A percentile compares a stretch with the other conserved stretches of the same genome.
phyloP scores from a whole-genome alignment of 2,113 vertebrate species.

The Nerophis lumbriciformis region DNA sequence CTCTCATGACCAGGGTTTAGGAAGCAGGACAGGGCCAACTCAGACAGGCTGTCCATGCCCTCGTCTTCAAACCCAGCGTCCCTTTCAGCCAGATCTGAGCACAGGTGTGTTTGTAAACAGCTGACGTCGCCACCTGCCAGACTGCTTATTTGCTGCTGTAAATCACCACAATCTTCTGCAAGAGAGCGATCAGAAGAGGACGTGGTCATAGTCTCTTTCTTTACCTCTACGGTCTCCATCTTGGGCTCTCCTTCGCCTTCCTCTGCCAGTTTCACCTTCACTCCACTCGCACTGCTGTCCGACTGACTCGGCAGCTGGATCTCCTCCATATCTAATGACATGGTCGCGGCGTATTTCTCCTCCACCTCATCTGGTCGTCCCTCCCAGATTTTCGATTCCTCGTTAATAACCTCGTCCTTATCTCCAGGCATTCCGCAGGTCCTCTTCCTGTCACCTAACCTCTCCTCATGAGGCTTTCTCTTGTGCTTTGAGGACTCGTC shows the following conservation, averaged over 20 bases:
- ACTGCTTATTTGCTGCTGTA: conserved; percentile 17
- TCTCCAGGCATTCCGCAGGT: conserved; percentile 70
- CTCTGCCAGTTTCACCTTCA: conserved; percentile 64
- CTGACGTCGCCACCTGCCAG: background rate
- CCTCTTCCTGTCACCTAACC: conserved; percentile 66
- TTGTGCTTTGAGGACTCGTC: conserved; percentile 6
- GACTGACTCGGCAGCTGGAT: conserved; percentile 92
- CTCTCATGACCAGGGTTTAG: conserved; percentile 51
- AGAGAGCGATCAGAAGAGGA: conserved; percentile 69
- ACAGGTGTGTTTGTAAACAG: conserved; percentile 35
- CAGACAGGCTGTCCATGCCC: conserved; percentile 56
- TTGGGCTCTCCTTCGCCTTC: conserved; percentile 72
- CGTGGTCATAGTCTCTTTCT: conserved; percentile 83
- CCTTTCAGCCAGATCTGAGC: conserved; percentile 30
- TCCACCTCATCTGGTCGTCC: conserved; percentile 32
- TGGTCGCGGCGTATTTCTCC: conserved; percentile 53
- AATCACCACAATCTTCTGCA: conserved; percentile 54
- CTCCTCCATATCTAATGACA: conserved; percentile 72
- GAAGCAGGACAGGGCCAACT: conserved; percentile 63
- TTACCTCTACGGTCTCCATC: conserved; percentile 72
- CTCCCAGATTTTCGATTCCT: conserved; percentile 73
- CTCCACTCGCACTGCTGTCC: conserved; percentile 57
- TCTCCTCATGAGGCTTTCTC: conserved; percentile 52
- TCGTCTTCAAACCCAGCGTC: conserved; percentile 33
- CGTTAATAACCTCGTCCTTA: conserved; percentile 42